These are phyloP conservation scores for Dysdera silvatica DNA, from an alignment of 1,140 invertebrate species.

Conservation along the genomic window DNA sequence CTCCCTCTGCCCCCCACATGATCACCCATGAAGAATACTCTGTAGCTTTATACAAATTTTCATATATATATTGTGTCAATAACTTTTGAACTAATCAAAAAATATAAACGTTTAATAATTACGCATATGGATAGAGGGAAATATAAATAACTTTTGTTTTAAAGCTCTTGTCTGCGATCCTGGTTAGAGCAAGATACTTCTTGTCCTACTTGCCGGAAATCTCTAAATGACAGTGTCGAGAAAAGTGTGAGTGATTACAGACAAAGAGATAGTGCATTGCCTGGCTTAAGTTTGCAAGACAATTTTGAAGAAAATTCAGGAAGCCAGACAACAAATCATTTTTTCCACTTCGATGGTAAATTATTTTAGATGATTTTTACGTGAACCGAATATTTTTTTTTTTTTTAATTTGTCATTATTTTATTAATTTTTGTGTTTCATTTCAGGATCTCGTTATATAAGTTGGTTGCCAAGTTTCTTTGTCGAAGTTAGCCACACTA, in stretches of 20 bases:
- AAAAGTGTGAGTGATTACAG: not conserved
- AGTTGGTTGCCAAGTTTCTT: slow-evolving; percentile 83
- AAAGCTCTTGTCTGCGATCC: slow-evolving; percentile 71
- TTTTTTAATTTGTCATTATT: no score
- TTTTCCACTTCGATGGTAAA: slow-evolving; percentile 75
- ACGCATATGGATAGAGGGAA: no score
- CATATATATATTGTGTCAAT: no score
- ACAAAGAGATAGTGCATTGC: slow-evolving; percentile 14
- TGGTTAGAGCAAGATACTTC: slow-evolving; percentile 86
- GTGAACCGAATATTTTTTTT: no score
- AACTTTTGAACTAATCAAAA: no score
- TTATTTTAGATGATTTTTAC: not conserved
- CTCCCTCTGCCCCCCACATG: no score
- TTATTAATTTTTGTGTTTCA: not conserved
- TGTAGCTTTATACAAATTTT: no score
- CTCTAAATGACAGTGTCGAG: slow-evolving; percentile 33
- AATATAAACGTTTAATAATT: no score
- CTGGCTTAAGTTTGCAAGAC: slow-evolving; percentile 15
- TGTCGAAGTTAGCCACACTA: slow-evolving; percentile 57
- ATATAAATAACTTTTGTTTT: slow-evolving; percentile 31
- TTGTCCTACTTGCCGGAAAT: slow-evolving; percentile 74
- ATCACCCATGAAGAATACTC: no score
- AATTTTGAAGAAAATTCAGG: slow-evolving; percentile 21
- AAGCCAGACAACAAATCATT: slow-evolving; percentile 56
- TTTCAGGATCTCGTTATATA: slow-evolving; percentile 64